These are phyloP conservation scores for Todiramphus chloris DNA, from an alignment of 2,113 vertebrate species.

Conservation along the genomic window DNA sequence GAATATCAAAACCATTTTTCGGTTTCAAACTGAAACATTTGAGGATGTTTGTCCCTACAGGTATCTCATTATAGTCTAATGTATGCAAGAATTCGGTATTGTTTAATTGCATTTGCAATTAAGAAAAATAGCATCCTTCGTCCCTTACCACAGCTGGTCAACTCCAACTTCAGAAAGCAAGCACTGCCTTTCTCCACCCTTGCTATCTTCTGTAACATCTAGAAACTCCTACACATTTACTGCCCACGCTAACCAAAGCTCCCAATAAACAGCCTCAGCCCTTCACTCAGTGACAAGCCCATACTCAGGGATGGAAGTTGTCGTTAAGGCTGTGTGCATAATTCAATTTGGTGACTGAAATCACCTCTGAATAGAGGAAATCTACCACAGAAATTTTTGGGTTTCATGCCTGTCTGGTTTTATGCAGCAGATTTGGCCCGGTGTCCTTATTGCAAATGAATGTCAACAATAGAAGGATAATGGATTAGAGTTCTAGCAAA, in stretches of 20 bases:
- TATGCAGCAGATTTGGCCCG: background rate
- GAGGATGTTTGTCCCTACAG: background rate
- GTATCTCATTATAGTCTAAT: background rate
- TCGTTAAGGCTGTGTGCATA: background rate
- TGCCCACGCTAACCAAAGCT: background rate
- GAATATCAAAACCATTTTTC: background rate
- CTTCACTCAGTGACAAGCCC: background rate
- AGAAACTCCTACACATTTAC: background rate
- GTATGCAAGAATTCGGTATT: background rate
- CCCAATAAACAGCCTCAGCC: background rate
- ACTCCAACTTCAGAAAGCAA: fast-evolving
- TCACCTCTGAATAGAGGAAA: background rate
- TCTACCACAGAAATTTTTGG: background rate
- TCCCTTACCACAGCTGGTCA: background rate
- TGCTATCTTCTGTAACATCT: fast-evolving
- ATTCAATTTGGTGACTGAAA: background rate
- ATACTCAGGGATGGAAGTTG: background rate
- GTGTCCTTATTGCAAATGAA: background rate
- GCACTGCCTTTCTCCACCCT: background rate
- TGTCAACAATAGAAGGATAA: background rate
- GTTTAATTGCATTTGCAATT: background rate
- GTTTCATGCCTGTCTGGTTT: background rate
- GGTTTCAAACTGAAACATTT: background rate
- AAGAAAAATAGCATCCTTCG: background rate
- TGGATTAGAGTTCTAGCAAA: constrained; percentile 23